Evolutionary conservation across 2,113 vertebrate species (phyloP).

Genomic region (Ivindomyrus marchei): DNA sequence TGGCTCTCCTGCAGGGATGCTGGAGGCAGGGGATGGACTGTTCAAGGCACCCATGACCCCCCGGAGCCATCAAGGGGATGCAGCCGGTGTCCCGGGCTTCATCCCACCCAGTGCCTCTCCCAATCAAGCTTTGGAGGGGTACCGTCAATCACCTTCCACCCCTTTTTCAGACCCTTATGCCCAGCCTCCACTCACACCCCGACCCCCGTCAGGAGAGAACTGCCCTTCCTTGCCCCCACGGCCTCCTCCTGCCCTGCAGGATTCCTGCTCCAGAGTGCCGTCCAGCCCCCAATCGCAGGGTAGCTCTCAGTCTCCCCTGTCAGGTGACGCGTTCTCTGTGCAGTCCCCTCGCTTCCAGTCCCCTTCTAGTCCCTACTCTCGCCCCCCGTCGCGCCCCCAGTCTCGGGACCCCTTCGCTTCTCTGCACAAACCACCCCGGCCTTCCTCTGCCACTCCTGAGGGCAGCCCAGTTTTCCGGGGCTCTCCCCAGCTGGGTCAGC

Average conservation of each 20-base stretch:
- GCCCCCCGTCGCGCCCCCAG: conserved; percentile 84
- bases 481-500: conserved; percentile 59
- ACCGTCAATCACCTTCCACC: conserved; percentile 71
- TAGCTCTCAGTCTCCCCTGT: conserved; percentile 82
- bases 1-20: conserved; percentile 71
- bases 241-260: conserved; percentile 62
- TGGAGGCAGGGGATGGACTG: conserved; percentile 68
- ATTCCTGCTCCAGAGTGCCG: conserved; percentile 69
- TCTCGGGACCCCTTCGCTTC: conserved; percentile 82
- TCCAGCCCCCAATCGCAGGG: conserved; percentile 88
- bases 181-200: conserved; percentile 71
- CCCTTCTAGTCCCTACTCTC: conserved; percentile 76
- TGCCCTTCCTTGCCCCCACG: conserved; percentile 71
- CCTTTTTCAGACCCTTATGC: conserved; percentile 68
- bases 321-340: conserved; percentile 75
- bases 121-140: conserved; percentile 67
- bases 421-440: conserved; percentile 76
- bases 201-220: conserved; percentile 73
- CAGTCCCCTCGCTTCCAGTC: conserved; percentile 91
- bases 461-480: conserved; percentile 50
- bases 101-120: conserved; percentile 71
- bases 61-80: conserved; percentile 83
- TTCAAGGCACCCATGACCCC: conserved; percentile 95
- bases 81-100: conserved; percentile 60
- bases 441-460: conserved; percentile 59